Evolutionary conservation across 2,797 vertebrate species (phyloP).

Genomic region (Silurus lanzhouensis): DNA sequence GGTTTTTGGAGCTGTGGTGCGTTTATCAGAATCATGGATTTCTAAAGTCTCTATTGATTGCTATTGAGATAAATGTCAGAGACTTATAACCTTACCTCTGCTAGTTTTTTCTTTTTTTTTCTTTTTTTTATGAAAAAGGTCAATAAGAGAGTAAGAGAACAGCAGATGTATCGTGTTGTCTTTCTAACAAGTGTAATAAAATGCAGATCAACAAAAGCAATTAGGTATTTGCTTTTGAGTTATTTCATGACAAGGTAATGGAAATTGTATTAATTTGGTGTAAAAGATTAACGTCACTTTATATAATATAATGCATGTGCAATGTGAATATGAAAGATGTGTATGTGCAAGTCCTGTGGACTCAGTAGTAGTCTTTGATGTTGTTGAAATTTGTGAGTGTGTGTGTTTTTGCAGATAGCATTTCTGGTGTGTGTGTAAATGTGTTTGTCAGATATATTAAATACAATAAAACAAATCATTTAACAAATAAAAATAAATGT

Average conservation of each 20-base stretch:
- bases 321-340: too few species aligned
- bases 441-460: background rate
- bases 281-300: background rate
- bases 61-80: background rate
- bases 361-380: too few species aligned
- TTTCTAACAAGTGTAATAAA: background rate
- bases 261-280: background rate
- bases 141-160: background rate
- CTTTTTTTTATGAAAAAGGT: constrained; percentile 1
- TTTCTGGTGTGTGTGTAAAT: background rate
- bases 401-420: too few species aligned
- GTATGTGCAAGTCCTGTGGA: too few species aligned
- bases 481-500: background rate
- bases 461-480: background rate
- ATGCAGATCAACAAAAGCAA: too few species aligned
- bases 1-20: background rate
- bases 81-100: constrained; percentile 6
- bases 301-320: too few species aligned
- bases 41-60: background rate
- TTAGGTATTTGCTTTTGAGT: too few species aligned
- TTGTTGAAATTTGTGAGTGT: too few species aligned
- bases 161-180: background rate
- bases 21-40: background rate
- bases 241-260: background rate
- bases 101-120: background rate